Conservation (phyloP, 2,797 vertebrate genomes). For the Lateolabrax maculatus region DNA sequence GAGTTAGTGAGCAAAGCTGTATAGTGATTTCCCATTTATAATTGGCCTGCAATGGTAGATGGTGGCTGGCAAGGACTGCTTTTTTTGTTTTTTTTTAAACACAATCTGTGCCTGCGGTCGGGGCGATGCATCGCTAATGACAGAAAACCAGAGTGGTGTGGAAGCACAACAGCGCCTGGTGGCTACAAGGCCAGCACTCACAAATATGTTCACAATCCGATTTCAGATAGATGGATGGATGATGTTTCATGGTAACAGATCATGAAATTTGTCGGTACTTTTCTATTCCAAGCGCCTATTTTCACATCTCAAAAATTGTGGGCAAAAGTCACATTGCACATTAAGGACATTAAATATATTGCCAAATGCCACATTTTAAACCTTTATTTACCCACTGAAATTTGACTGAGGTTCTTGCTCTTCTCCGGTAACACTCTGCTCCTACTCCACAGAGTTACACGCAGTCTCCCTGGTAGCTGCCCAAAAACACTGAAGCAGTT, state of each 20-base stretch:
- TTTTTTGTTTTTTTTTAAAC: constrained; percentile 64
- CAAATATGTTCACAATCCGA: constrained; percentile 69
- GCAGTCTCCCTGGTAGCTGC: constrained; percentile 6
- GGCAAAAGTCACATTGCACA: constrained; percentile 8
- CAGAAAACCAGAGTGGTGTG: constrained; percentile 80
- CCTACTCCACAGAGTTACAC: constrained; percentile 9
- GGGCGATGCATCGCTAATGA: constrained; percentile 85
- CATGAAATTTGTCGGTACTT: background rate
- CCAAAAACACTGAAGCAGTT: constrained; percentile 26
- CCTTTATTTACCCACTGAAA: constrained; percentile 23
- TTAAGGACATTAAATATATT: constrained; percentile 18
- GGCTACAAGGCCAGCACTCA: constrained; percentile 63
- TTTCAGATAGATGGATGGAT: constrained; percentile 59
- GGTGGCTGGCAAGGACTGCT: constrained; percentile 76
- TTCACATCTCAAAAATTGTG: constrained; percentile 15
- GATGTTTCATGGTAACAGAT: constrained; percentile 40
- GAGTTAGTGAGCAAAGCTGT: constrained; percentile 75
- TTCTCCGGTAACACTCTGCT: constrained; percentile 3
- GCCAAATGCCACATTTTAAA: constrained; percentile 32
- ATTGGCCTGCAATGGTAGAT: constrained; percentile 83
- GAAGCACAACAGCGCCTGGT: constrained; percentile 71
- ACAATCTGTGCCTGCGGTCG: constrained; percentile 85
- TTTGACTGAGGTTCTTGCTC: constrained; percentile 2
- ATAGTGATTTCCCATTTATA: constrained; percentile 86
- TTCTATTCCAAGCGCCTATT: constrained; percentile 43